Evolutionary conservation across 2,113 vertebrate species (phyloP).

Genomic region (Chinchilla lanigera): DNA sequence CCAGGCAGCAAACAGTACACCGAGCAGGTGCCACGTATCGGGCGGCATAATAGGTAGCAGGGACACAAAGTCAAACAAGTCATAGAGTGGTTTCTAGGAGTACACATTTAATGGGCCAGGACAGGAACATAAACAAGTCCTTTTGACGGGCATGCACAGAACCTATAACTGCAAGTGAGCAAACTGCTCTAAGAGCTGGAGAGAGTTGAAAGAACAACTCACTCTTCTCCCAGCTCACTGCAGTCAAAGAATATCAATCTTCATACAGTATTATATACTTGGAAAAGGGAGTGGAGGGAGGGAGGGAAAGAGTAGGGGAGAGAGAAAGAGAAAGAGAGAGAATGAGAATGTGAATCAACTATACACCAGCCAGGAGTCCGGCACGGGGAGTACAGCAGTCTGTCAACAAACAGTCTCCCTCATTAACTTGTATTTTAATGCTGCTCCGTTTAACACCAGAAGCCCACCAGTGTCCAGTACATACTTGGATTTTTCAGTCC

Average conservation of each 20-base stretch:
- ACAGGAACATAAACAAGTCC: neutral
- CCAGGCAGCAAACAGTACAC: neutral
- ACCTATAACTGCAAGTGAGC: accelerated
- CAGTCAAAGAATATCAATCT: neutral
- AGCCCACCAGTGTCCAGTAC: neutral
- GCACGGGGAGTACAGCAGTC: accelerated
- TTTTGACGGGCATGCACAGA: accelerated
- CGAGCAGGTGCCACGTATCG: accelerated
- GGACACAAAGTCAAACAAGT: neutral
- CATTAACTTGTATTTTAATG: neutral
- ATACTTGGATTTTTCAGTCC: neutral
- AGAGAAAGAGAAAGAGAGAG: neutral
- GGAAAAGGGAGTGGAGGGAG: neutral
- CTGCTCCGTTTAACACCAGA: neutral
- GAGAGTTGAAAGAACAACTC: neutral
- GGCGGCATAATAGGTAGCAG: neutral
- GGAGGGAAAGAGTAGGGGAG: neutral
- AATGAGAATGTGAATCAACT: neutral
- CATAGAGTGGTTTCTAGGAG: neutral
- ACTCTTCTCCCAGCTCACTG: neutral
- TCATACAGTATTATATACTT: neutral
- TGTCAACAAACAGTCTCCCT: neutral
- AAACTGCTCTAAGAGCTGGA: accelerated
- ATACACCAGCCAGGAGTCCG: neutral
- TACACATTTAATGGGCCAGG: too few species aligned